These are phyloP conservation scores for Glaucidium brasilianum DNA, from an alignment of 2,113 vertebrate genomes.

Conservation along the genomic window DNA sequence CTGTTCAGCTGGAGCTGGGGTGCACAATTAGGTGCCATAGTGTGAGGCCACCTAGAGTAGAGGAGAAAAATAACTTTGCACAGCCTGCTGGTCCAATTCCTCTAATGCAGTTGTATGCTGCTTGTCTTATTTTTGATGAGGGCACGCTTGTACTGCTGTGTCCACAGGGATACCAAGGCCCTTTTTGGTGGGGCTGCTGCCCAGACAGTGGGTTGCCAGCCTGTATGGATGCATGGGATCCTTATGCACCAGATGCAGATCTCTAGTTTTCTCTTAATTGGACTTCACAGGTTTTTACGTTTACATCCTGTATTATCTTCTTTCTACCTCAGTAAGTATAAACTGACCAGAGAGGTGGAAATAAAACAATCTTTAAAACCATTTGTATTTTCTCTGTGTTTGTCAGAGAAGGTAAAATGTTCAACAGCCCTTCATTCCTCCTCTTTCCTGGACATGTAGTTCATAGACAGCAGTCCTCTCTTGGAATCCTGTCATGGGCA, in stretches of 20 bases:
- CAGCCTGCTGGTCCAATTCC: not conserved
- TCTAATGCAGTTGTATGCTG: not conserved
- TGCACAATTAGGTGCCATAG: not conserved
- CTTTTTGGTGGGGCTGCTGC: not conserved
- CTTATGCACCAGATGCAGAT: not conserved
- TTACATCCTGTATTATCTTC: accelerated
- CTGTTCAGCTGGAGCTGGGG: not conserved
- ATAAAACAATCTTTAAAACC: not conserved
- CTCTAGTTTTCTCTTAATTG: not conserved
- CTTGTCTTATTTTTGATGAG: not conserved
- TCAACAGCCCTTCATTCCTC: not conserved
- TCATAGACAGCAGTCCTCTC: not conserved
- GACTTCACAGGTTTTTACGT: not conserved
- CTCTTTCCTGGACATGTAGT: not conserved
- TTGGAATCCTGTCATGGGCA: not conserved
- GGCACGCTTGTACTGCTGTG: not conserved
- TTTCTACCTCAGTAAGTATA: not conserved
- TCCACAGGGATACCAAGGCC: accelerated
- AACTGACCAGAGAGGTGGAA: not conserved
- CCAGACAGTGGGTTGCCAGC: not conserved
- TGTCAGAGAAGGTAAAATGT: not conserved
- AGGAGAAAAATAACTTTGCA: not conserved
- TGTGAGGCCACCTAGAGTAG: not conserved
- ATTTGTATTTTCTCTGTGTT: not conserved
- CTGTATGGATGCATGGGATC: not conserved